These are phyloP conservation scores for Dasypolia templi DNA, from an alignment of 2,888 invertebrate species.

Conservation along the genomic window DNA sequence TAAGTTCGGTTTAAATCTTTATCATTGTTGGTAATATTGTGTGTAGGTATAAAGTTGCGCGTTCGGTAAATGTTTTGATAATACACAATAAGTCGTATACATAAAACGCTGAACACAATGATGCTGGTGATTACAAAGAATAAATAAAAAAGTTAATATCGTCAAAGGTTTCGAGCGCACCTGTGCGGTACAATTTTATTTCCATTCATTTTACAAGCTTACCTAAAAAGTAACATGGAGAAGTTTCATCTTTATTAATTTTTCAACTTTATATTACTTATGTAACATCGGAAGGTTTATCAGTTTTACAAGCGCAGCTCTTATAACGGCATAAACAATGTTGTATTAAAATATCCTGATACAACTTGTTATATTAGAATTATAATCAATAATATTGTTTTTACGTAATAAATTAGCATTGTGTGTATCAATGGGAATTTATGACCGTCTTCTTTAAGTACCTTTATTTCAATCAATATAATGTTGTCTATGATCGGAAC, in stretches of 20 bases:
- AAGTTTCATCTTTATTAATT: constrained; percentile 90
- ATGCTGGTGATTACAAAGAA: constrained; percentile 77
- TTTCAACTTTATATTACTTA: constrained; percentile 90
- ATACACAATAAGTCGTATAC: constrained; percentile 56
- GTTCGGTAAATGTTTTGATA: constrained; percentile 51
- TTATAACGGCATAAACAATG: constrained; percentile 64
- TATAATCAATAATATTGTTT: constrained; percentile 56
- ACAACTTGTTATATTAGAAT: constrained; percentile 39
- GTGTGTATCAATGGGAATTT: constrained; percentile 60
- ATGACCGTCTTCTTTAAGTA: constrained; percentile 51
- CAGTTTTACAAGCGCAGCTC: constrained; percentile 74
- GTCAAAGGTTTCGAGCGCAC: constrained; percentile 89
- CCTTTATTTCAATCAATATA: constrained; percentile 61
- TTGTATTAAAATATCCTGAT: constrained; percentile 61
- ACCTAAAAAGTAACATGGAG: constrained; percentile 88
- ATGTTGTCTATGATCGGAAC: constrained; percentile 60
- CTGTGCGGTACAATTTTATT: constrained; percentile 90
- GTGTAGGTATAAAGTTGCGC: constrained; percentile 52
- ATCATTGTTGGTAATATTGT: constrained; percentile 64
- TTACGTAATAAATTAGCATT: constrained; percentile 46
- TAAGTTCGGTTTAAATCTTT: constrained; percentile 76
- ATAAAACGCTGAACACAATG: constrained; percentile 71
- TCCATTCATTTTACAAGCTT: constrained; percentile 90
- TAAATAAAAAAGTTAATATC: constrained; percentile 89
- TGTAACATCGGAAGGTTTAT: constrained; percentile 85